These are phyloP conservation scores for Triops cancriformis DNA, from an alignment of 1,140 invertebrate species.

Conservation along the genomic window DNA sequence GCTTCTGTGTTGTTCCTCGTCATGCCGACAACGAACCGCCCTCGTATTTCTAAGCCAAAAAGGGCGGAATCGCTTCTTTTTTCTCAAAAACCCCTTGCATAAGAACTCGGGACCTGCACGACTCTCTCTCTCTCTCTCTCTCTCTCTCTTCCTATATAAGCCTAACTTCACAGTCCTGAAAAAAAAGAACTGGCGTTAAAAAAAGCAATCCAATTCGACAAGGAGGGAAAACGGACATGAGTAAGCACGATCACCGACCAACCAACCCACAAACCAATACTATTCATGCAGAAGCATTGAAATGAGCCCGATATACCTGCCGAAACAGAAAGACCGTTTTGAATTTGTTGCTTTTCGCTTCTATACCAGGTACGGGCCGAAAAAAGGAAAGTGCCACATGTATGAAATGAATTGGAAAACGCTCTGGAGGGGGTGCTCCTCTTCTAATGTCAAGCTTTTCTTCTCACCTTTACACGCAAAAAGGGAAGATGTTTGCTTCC, in stretches of 20 bases:
- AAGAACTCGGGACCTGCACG: neutral
- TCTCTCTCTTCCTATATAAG: neutral
- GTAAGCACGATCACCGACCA: neutral
- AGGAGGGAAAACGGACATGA: neutral
- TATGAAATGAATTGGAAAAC: neutral
- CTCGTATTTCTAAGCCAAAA: neutral
- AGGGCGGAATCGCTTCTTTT: neutral
- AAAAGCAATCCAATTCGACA: conserved; percentile 3
- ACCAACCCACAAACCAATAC: conserved; percentile 9
- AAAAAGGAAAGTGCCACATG: neutral
- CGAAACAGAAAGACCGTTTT: neutral
- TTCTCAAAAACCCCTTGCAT: neutral
- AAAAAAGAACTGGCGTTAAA: neutral
- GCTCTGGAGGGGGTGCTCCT: neutral
- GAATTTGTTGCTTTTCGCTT: neutral
- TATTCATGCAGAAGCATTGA: conserved; percentile 11
- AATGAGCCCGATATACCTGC: conserved; percentile 10
- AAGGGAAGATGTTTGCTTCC: neutral
- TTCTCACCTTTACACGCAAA: neutral
- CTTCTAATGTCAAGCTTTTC: neutral
- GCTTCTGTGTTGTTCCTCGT: conserved; percentile 12
- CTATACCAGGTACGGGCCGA: neutral
- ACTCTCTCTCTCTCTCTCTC: neutral
- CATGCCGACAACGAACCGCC: conserved; percentile 7
- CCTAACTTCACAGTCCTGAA: too few relatives aligned